Evolutionary conservation across 2,888 invertebrate species (phyloP), one percentile per base, ranked within the genome.

Genomic region (Rhagium mordax): DNA sequence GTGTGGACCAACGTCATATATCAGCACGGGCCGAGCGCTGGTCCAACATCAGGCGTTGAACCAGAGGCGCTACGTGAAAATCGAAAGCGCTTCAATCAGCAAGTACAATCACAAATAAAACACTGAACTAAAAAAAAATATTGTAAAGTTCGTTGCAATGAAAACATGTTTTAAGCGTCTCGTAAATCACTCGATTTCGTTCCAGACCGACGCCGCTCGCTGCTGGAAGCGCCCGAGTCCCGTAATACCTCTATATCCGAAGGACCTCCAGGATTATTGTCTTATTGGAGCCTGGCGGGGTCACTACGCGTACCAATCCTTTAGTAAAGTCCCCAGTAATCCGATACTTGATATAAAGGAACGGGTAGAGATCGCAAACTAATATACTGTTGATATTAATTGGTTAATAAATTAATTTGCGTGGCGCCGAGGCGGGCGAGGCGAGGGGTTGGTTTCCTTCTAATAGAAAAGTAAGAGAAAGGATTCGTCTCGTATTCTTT

Each of bases 221-320:
- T 61, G 48, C 61, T 47, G 51, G 67, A 48, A 61, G 53, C 48
- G 71, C 41, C 62, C 24, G 41, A 59, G 68, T 76, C 74, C 64
- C 71, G 69, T 80, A 81, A 81, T 79, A 76, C 80, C 79, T 75
- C 76, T 62, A 73, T 61, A 74, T 77, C 79, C 78, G 79, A 81
- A 82, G 82, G 85, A 83, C 85, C 84, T 82, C 78, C 77, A 84
- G 86, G 86, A 86, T 86, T 86, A 86, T 84, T 85, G 86, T 86
- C 86, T 86, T 86, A 86, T 86, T 86, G 86, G 86, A 55, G 74
- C 84, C 83, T 81, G 85, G 81, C 82, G 81, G 83, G 84, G 85
- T 84, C 84, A 84, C 81, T 83, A 70, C 65, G 79, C 77, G 73
- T 71, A 81, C 82, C 83, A 82, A 81, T 84, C 84, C 83, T 83